Evolutionary conservation across 1,140 invertebrate species (phyloP).

Genomic region (Atta cephalotes): DNA sequence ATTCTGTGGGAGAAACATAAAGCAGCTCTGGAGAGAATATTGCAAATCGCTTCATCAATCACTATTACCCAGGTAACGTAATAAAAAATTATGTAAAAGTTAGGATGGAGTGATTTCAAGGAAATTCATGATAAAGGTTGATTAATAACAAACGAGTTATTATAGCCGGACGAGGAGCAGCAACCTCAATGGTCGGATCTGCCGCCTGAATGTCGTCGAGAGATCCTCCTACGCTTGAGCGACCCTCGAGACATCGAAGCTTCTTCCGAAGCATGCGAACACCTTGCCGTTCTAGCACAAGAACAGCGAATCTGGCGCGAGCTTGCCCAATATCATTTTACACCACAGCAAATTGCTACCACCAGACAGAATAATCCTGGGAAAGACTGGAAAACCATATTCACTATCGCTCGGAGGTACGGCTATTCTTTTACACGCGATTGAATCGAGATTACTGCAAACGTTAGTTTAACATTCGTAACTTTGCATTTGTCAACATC

Average conservation of each 20-base stretch:
- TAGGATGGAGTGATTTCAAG: not conserved
- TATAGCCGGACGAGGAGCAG: conserved; percentile 93
- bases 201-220: conserved; percentile 96
- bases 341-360: conserved; percentile 91
- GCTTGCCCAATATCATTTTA: conserved; percentile 97
- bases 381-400: conserved; percentile 86
- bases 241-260: conserved; percentile 96
- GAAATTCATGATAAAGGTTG: not conserved
- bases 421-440: not conserved
- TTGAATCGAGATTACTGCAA: not conserved
- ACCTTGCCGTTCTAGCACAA: conserved; percentile 92
- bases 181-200: conserved; percentile 95
- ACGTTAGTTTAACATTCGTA: conserved; percentile 14
- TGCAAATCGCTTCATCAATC: conserved; percentile 93
- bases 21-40: conserved; percentile 93
- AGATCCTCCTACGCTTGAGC: conserved; percentile 95
- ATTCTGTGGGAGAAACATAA: conserved; percentile 96
- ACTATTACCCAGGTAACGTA: conserved; percentile 90
- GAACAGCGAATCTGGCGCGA: conserved; percentile 97
- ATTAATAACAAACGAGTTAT: conserved; percentile 68
- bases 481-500: not conserved
- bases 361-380: conserved; percentile 88
- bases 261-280: conserved; percentile 89
- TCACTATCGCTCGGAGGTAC: conserved; percentile 84
- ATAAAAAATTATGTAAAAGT: not conserved